phyloP scores from a whole-genome alignment of 1,140 invertebrate species.

The Linepithema humile region DNA sequence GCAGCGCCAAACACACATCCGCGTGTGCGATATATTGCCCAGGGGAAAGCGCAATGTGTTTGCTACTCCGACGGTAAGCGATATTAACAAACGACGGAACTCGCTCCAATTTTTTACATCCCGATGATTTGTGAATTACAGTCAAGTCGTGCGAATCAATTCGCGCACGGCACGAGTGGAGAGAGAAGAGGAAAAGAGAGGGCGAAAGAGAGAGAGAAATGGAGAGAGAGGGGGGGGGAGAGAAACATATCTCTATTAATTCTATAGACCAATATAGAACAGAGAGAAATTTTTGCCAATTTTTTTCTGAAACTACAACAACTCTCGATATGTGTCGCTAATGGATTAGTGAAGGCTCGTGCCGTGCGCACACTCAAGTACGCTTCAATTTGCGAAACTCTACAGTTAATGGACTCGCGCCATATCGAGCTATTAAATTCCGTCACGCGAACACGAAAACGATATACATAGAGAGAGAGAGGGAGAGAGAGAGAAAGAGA shows the following conservation, averaged over 20 bases:
- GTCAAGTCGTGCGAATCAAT: conserved; percentile 22
- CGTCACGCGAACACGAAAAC: background rate
- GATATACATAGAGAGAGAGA: background rate
- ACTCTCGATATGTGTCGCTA: conserved; percentile 39
- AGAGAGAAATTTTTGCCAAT: conserved; percentile 29
- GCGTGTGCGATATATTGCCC: conserved; percentile 37
- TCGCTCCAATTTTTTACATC: conserved; percentile 33
- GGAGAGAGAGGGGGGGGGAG: too few relatives aligned
- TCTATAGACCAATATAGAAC: background rate
- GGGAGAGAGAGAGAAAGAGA: background rate
- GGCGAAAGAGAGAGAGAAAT: background rate
- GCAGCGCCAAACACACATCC: conserved; percentile 41
- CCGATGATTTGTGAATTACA: conserved; percentile 33
- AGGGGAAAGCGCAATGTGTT: conserved; percentile 21
- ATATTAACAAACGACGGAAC: conserved; percentile 45
- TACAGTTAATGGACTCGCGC: conserved; percentile 46
- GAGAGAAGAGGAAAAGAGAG: background rate
- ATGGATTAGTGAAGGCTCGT: conserved; percentile 45
- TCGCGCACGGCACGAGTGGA: too few relatives aligned
- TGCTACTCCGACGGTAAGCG: conserved; percentile 24
- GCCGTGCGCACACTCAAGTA: conserved; percentile 15
- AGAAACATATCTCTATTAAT: background rate
- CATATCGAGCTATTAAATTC: conserved; percentile 54
- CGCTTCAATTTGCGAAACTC: conserved; percentile 53
- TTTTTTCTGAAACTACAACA: conserved; percentile 29